A percentile compares a stretch with the other conserved stretches of the same genome.
These are phyloP conservation scores for Melanogrammus aeglefinus DNA, from an alignment of 2,797 vertebrate species.

Conservation along the genomic window DNA sequence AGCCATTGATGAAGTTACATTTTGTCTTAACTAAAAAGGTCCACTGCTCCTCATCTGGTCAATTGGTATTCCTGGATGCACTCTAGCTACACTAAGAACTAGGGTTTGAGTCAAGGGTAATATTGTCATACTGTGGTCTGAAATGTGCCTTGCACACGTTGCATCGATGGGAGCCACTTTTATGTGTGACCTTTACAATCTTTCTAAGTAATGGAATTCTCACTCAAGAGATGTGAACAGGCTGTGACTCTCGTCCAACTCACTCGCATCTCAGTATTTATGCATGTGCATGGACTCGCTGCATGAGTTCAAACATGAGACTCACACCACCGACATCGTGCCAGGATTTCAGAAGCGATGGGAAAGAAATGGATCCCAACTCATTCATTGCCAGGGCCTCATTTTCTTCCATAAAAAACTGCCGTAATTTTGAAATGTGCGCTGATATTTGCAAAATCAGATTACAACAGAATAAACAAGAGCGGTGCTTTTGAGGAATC, in stretches of 20 bases:
- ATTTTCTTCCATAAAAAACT: conserved; percentile 26
- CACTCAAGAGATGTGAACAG: neutral
- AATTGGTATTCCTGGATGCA: conserved; percentile 40
- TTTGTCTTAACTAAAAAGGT: too few species aligned
- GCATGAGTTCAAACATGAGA: conserved; percentile 39
- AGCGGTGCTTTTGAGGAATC: conserved; percentile 47
- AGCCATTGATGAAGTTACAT: too few species aligned
- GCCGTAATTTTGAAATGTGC: neutral
- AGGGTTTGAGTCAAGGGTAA: conserved; percentile 20
- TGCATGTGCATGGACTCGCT: conserved; percentile 36
- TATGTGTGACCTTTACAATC: conserved; percentile 19
- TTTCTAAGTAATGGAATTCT: conserved; percentile 12
- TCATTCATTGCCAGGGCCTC: conserved; percentile 39
- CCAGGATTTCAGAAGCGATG: conserved; percentile 43
- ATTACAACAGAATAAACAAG: conserved; percentile 32
- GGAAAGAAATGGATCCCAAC: conserved; percentile 43
- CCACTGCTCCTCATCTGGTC: too few species aligned
- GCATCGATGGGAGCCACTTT: conserved; percentile 18
- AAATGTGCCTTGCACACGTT: conserved; percentile 16
- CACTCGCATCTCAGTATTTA: conserved; percentile 38
- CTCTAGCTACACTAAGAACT: conserved; percentile 31
- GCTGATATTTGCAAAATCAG: conserved; percentile 20
- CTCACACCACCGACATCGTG: conserved; percentile 18
- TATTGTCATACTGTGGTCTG: conserved; percentile 13
- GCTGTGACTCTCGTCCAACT: conserved; percentile 36